These are phyloP conservation scores for Macrotus californicus DNA, from an alignment of 2,113 vertebrate species.

Conservation along the genomic window DNA sequence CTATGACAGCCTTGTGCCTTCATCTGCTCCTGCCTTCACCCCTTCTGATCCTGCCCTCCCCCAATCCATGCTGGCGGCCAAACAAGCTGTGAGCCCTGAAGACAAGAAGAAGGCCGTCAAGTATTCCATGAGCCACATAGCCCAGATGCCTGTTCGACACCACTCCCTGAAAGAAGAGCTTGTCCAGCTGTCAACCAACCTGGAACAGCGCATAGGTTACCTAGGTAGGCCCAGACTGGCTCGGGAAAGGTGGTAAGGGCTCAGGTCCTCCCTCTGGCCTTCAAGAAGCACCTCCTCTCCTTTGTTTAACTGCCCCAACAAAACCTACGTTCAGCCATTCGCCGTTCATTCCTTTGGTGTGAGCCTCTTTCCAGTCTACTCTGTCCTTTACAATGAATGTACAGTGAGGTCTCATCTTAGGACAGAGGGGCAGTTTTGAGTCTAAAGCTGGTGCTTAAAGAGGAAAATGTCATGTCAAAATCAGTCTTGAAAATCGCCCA, in stretches of 20 bases:
- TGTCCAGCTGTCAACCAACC: not conserved
- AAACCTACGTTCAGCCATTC: not conserved
- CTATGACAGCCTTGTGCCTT: fast-evolving
- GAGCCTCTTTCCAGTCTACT: not conserved
- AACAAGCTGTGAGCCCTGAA: not conserved
- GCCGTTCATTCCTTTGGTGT: not conserved
- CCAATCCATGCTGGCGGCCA: not conserved
- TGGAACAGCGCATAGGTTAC: conserved; percentile 19
- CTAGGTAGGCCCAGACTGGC: conserved; percentile 28
- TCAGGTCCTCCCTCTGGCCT: not conserved
- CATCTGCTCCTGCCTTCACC: fast-evolving
- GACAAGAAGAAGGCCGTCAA: conserved; percentile 56
- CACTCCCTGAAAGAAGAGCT: conserved; percentile 57
- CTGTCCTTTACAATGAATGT: not conserved
- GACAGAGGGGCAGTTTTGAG: not conserved
- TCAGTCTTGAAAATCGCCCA: not conserved
- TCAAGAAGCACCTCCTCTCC: not conserved
- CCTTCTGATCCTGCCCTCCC: fast-evolving
- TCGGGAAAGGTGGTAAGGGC: not conserved
- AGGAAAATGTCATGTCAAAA: not conserved
- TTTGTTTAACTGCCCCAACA: not conserved
- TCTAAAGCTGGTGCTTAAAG: not conserved
- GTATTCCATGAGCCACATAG: conserved; percentile 45
- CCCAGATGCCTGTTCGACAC: not conserved
- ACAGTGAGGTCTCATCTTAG: not conserved